phyloP scores from a whole-genome alignment of 92 coral and sea anemone genomes.

The Zoanthus solanderi region DNA sequence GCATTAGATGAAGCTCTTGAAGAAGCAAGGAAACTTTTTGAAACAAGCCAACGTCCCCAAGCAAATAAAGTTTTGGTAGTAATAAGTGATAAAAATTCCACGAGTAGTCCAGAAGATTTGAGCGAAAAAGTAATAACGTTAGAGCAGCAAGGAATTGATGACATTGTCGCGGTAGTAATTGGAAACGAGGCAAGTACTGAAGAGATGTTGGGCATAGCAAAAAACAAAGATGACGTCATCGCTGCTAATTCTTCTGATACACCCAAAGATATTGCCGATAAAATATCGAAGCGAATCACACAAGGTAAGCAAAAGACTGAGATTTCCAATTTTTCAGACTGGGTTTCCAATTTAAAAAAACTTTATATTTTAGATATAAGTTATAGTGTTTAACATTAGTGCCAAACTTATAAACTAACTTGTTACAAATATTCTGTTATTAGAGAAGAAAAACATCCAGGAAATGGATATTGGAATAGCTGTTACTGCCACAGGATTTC shows the following conservation, averaged over 20 bases:
- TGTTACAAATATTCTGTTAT: neutral
- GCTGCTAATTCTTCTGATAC: constrained; percentile 66
- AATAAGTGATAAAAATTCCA: constrained; percentile 79
- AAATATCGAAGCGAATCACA: constrained; percentile 56
- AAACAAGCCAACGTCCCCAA: constrained; percentile 57
- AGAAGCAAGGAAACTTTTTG: constrained; percentile 47
- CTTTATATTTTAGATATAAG: neutral
- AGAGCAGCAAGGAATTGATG: constrained; percentile 50
- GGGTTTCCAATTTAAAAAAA: neutral
- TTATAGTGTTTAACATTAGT: neutral
- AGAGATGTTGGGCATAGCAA: constrained; percentile 57
- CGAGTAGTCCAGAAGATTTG: constrained; percentile 60
- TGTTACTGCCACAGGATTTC: constrained; percentile 21
- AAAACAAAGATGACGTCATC: constrained; percentile 66
- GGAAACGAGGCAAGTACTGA: constrained; percentile 66
- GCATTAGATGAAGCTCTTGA: constrained; percentile 59
- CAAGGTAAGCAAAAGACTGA: constrained; percentile 33
- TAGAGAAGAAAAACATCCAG: constrained; percentile 17
- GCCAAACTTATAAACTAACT: neutral
- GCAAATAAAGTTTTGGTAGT: constrained; percentile 81
- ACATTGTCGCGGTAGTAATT: constrained; percentile 67
- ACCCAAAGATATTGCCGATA: constrained; percentile 68
- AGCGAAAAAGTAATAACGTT: constrained; percentile 64
- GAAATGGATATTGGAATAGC: constrained; percentile 39
- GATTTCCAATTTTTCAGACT: no score